These are phyloP conservation scores for Melanaphis sacchari DNA, from an alignment of 1,140 invertebrate species.

Conservation along the genomic window DNA sequence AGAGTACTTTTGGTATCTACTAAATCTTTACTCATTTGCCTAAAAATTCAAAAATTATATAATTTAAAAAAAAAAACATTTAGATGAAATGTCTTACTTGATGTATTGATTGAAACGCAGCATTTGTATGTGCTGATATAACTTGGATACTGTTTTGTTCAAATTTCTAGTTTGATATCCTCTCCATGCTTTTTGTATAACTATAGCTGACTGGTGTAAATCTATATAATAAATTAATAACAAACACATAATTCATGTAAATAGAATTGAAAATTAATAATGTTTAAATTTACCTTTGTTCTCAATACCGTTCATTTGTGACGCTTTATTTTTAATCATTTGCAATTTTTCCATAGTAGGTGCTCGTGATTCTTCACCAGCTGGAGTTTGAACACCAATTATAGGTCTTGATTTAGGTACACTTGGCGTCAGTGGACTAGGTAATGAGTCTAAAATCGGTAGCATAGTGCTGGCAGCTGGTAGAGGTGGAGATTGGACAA, in stretches of 20 bases:
- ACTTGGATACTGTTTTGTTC: conserved; percentile 75
- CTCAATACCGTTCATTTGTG: conserved; percentile 29
- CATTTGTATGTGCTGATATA: conserved; percentile 79
- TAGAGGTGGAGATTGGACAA: conserved; percentile 65
- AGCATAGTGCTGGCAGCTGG: conserved; percentile 84
- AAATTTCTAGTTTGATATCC: conserved; percentile 83
- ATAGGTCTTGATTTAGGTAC: conserved; percentile 31
- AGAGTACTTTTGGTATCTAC: conserved; percentile 80
- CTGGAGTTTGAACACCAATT: conserved; percentile 46
- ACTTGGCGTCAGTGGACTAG: conserved; percentile 67
- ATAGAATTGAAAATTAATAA: background rate
- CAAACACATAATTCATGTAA: background rate
- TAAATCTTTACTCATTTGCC: conserved; percentile 80
- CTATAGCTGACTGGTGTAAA: conserved; percentile 72
- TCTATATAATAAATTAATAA: conserved; percentile 61
- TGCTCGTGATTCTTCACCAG: conserved; percentile 17
- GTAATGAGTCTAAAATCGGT: conserved; percentile 82
- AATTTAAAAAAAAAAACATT: background rate
- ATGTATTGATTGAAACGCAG: conserved; percentile 85
- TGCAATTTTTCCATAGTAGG: conserved; percentile 54
- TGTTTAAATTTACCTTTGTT: conserved; percentile 30
- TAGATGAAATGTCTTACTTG: conserved; percentile 69
- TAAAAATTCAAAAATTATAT: conserved; percentile 63
- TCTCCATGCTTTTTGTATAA: conserved; percentile 87
- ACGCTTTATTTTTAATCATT: conserved; percentile 57